Evolutionary conservation across 2,113 vertebrate species (phyloP).

Genomic region (Anseranas semipalmata): DNA sequence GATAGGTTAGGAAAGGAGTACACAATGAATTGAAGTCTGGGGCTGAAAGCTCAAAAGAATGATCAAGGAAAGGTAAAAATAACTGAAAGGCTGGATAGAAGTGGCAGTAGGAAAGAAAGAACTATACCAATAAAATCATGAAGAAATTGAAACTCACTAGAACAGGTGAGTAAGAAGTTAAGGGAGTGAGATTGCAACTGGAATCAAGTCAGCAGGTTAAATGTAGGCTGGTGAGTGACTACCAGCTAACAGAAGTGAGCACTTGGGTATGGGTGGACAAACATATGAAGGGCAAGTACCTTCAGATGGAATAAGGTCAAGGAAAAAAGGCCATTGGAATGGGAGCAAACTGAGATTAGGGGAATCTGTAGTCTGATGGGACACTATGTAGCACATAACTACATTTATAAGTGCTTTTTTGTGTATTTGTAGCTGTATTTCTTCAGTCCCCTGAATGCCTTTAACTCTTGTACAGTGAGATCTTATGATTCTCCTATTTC

Average conservation of each 20-base stretch:
- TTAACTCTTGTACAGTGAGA: background rate
- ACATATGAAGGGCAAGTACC: background rate
- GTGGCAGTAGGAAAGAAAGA: background rate
- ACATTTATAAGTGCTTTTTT: background rate
- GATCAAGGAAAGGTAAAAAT: background rate
- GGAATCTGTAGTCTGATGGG: background rate
- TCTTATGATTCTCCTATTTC: background rate
- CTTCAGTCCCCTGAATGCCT: background rate
- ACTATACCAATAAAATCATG: background rate
- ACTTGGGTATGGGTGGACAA: background rate
- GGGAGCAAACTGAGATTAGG: background rate
- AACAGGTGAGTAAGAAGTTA: background rate
- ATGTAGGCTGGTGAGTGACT: background rate
- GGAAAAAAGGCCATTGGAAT: background rate
- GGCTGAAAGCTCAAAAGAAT: background rate
- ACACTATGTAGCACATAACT: background rate
- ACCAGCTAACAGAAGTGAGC: background rate
- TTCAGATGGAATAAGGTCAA: background rate
- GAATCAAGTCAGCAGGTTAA: background rate
- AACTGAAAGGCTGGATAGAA: background rate
- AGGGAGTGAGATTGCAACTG: background rate
- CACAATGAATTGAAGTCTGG: background rate
- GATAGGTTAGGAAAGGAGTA: background rate
- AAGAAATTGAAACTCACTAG: background rate
- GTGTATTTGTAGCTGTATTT: background rate